Evolutionary conservation across 2,797 vertebrate species (phyloP).

Genomic region (Liasis olivaceus): DNA sequence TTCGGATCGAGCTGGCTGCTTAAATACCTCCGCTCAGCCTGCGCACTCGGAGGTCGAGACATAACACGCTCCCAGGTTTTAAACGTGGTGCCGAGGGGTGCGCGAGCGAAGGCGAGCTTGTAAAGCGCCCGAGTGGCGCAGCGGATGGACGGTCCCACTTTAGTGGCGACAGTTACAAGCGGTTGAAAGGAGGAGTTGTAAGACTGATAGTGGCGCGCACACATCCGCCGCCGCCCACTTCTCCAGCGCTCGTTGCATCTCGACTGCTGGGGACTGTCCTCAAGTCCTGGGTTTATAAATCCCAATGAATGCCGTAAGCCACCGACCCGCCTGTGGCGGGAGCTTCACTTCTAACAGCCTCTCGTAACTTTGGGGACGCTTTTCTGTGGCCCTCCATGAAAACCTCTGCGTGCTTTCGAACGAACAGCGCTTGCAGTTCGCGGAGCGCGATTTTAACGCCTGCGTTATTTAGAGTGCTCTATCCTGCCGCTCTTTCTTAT

Average conservation of each 20-base stretch:
- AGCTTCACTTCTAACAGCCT: accelerated
- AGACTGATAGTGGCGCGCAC: neutral
- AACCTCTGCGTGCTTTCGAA: accelerated
- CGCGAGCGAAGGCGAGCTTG: no score
- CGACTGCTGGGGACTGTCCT: neutral
- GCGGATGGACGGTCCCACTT: neutral
- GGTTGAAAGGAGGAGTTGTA: neutral
- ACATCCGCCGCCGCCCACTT: neutral
- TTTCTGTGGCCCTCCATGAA: accelerated
- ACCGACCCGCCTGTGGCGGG: neutral
- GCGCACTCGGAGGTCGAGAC: accelerated
- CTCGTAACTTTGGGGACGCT: accelerated
- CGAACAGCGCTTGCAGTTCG: accelerated
- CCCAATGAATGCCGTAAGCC: neutral
- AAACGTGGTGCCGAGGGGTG: no score
- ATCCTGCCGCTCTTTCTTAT: neutral
- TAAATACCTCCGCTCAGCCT: neutral
- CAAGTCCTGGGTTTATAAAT: neutral
- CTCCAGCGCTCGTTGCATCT: neutral
- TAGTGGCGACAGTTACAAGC: neutral
- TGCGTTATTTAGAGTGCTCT: accelerated
- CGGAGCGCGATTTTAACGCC: accelerated
- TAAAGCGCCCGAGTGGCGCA: no score
- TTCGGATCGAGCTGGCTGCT: slow-evolving; percentile 19
- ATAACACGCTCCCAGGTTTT: accelerated